phyloP scores from a whole-genome alignment of 2,113 vertebrate genomes.

The Cynopterus brachyotis region DNA sequence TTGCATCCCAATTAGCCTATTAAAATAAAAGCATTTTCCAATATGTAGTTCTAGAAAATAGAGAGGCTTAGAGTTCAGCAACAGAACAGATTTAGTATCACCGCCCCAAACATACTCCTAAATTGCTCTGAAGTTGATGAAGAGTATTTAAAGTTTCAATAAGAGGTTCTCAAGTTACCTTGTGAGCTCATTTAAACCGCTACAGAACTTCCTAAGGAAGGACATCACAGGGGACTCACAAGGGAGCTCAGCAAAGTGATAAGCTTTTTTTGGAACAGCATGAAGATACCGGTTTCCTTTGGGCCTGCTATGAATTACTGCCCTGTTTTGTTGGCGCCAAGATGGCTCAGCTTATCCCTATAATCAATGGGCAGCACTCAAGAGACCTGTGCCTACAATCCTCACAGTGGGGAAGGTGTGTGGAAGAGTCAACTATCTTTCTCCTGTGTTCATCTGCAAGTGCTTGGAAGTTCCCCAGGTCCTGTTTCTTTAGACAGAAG shows the following conservation, averaged over 20 bases:
- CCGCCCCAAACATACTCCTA: not conserved
- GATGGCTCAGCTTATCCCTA: not conserved
- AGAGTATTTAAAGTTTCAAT: not conserved
- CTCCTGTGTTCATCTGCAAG: not conserved
- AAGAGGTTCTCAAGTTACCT: not conserved
- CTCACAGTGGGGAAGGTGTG: accelerated
- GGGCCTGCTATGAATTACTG: not conserved
- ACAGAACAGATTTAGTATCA: not conserved
- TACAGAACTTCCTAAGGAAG: not conserved
- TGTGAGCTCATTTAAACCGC: not conserved
- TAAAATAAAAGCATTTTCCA: not conserved
- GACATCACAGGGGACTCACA: not conserved
- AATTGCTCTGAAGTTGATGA: not conserved
- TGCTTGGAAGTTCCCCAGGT: not conserved
- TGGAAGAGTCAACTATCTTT: not conserved
- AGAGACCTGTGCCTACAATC: not conserved
- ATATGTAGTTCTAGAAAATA: not conserved
- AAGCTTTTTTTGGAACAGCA: not conserved
- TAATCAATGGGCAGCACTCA: not conserved
- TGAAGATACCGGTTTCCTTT: not conserved
- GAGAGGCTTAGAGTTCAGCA: not conserved
- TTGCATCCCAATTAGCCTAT: not conserved
- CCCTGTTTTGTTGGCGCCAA: not conserved
- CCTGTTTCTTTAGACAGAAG: not conserved
- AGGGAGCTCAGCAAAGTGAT: not conserved